phyloP scores from a whole-genome alignment of 2,797 vertebrate genomes.

The Melanogrammus aeglefinus region DNA sequence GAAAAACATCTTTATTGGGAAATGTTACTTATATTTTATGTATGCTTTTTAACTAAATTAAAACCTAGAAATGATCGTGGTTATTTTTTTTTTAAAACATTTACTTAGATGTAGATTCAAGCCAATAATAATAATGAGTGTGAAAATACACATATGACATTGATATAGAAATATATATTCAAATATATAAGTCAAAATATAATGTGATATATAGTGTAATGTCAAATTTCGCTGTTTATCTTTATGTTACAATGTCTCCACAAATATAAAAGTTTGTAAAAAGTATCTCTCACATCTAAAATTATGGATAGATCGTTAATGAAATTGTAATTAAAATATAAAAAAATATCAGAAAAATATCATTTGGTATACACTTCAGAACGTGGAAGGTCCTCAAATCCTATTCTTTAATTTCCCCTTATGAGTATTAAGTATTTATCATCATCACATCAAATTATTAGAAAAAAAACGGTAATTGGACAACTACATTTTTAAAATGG shows the following conservation, averaged over 20 bases:
- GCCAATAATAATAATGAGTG: neutral
- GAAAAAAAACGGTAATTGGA: neutral
- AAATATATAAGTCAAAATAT: no score
- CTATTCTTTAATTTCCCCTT: neutral
- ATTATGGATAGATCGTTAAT: neutral
- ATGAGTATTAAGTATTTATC: neutral
- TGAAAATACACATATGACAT: neutral
- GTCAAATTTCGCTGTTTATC: no score
- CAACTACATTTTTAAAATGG: neutral
- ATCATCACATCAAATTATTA: neutral
- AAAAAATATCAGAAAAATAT: neutral
- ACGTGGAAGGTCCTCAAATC: neutral
- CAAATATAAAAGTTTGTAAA: neutral
- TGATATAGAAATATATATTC: neutral
- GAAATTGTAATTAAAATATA: neutral
- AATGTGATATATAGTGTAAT: no score
- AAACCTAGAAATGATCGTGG: neutral
- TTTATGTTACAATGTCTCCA: no score
- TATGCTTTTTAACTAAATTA: neutral
- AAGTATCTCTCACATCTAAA: neutral
- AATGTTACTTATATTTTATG: constrained; percentile 12
- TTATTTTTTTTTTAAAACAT: neutral
- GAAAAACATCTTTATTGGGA: constrained; percentile 13
- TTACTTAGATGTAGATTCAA: neutral
- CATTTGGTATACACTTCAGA: neutral